A percentile compares a stretch with the other conserved stretches of the same genome.
Conservation (phyloP, 2,113 vertebrate species). For the Sialia sialis region DNA sequence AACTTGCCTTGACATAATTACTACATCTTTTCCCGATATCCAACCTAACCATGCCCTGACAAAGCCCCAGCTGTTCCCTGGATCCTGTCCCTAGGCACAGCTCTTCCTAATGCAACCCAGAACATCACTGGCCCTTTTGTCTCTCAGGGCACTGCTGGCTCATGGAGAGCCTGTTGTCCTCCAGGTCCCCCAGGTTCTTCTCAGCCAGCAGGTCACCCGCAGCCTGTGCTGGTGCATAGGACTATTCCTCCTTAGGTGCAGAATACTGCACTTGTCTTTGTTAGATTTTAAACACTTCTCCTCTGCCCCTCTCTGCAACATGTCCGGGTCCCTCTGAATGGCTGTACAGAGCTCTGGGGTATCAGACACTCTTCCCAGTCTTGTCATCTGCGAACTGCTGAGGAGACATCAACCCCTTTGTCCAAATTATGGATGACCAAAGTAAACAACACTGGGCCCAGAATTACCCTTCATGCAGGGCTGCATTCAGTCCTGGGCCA, state of each 20-base stretch:
- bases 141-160: neutral
- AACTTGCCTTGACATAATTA: too few species aligned
- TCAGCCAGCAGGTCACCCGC: neutral
- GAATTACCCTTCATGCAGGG: accelerated
- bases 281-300: neutral
- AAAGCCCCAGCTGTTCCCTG: neutral
- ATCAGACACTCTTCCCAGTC: neutral
- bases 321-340: too few species aligned
- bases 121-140: too few species aligned
- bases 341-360: accelerated
- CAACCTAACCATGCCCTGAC: accelerated
- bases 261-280: neutral
- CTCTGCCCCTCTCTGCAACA: neutral
- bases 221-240: neutral
- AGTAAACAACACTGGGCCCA: neutral
- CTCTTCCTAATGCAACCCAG: too few species aligned
- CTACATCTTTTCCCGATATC: neutral
- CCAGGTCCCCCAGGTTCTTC: neutral
- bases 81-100: neutral
- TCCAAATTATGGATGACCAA: neutral
- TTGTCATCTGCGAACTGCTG: neutral
- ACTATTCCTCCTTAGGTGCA: neutral
- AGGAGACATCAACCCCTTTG: neutral
- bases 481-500: neutral
- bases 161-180: neutral